These are phyloP conservation scores for Dendrolimus pini DNA, from an alignment of 2,888 invertebrate genomes.

Conservation along the genomic window DNA sequence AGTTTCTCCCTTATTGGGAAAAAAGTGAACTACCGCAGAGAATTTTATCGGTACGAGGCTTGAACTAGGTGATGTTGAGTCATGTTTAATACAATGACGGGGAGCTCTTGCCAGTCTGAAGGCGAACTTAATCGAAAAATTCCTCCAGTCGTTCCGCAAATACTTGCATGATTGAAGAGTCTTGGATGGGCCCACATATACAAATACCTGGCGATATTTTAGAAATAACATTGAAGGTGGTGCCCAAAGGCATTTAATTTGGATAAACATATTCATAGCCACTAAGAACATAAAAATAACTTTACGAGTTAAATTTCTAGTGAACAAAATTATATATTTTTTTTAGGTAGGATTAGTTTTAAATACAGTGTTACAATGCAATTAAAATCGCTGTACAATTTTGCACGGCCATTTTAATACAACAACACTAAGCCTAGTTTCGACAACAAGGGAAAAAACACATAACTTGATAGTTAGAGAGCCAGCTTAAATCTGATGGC, in stretches of 20 bases:
- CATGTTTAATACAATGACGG: slow-evolving; percentile 34
- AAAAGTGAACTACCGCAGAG: slow-evolving; percentile 21
- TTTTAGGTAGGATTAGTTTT: too few species aligned
- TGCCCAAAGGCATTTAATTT: neutral
- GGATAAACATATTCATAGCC: neutral
- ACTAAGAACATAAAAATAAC: too few species aligned
- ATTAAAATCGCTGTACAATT: too few species aligned
- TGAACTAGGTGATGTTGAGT: slow-evolving; percentile 27
- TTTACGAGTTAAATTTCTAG: too few species aligned
- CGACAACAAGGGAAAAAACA: too few species aligned
- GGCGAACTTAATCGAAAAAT: slow-evolving; percentile 46
- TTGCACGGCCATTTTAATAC: too few species aligned
- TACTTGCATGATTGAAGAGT: slow-evolving; percentile 40
- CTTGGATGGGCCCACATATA: slow-evolving; percentile 11
- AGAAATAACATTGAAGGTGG: neutral
- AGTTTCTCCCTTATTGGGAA: slow-evolving; percentile 17
- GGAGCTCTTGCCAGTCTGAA: slow-evolving; percentile 21
- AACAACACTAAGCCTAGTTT: too few species aligned
- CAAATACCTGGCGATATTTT: neutral
- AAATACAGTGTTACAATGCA: too few species aligned
- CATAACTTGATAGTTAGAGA: too few species aligned
- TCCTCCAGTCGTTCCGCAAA: slow-evolving; percentile 30
- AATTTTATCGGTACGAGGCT: slow-evolving; percentile 8
- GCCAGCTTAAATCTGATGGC: too few species aligned
- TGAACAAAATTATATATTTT: too few species aligned